These are phyloP conservation scores for Leptoteleia sp. DNA, from an alignment of 1,140 invertebrate species.

Conservation along the genomic window DNA sequence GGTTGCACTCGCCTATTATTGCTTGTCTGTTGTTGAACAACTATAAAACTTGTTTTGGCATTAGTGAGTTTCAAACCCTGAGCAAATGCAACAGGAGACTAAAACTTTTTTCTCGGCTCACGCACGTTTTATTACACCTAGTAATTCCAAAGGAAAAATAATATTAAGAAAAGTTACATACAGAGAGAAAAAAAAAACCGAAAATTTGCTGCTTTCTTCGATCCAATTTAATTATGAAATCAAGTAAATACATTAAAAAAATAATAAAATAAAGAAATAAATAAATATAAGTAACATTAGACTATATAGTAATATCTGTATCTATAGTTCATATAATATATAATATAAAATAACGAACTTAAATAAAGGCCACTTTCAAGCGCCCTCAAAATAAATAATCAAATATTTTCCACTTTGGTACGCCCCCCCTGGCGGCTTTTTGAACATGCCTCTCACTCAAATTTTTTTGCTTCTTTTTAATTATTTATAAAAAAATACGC, in stretches of 20 bases:
- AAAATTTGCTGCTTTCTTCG: too few relatives aligned
- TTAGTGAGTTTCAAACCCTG: conserved; percentile 76
- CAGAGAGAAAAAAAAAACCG: too few relatives aligned
- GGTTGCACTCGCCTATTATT: conserved; percentile 73
- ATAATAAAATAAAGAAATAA: conserved; percentile 19
- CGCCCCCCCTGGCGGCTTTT: conserved; percentile 9
- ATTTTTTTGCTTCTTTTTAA: conserved; percentile 14
- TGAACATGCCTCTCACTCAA: conserved; percentile 13
- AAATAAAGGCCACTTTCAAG: conserved; percentile 24
- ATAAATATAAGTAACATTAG: conserved; percentile 6
- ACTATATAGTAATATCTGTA: too few relatives aligned
- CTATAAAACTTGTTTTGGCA: conserved; percentile 76
- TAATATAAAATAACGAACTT: conserved; percentile 40
- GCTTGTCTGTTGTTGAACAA: conserved; percentile 77
- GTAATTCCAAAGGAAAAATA: not conserved
- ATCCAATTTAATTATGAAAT: too few relatives aligned
- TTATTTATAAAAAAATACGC: conserved; percentile 58
- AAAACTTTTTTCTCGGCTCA: conserved; percentile 6
- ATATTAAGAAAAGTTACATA: too few relatives aligned
- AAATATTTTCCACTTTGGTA: conserved; percentile 48
- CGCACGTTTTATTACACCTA: conserved; percentile 38
- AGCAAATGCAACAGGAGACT: too few relatives aligned
- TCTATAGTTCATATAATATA: too few relatives aligned
- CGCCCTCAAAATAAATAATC: conserved; percentile 44
- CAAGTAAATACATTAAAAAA: too few relatives aligned